Conservation (phyloP, 2,113 vertebrate genomes). For the Periophthalmodon schlosseri region DNA sequence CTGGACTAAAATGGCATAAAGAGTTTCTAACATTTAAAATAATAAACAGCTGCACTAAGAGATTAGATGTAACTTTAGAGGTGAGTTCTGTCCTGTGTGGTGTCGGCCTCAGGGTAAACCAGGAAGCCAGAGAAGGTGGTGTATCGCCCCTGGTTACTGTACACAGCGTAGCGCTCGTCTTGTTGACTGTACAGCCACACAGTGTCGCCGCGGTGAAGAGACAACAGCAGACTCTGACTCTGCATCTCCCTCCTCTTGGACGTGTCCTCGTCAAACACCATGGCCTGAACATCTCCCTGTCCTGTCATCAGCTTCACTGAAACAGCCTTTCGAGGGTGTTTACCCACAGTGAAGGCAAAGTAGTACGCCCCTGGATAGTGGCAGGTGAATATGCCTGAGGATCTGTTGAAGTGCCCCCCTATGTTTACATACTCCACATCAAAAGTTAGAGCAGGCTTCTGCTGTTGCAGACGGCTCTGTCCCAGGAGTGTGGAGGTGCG, state of each 20-base stretch:
- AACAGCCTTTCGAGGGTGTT: slow-evolving; percentile 76
- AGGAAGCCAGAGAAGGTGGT: slow-evolving; percentile 82
- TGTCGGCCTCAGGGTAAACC: slow-evolving; percentile 69
- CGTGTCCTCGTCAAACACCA: slow-evolving; percentile 81
- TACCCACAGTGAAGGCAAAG: slow-evolving; percentile 81
- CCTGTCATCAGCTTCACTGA: slow-evolving; percentile 82
- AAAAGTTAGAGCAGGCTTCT: slow-evolving; percentile 72
- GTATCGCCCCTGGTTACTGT: slow-evolving; percentile 83
- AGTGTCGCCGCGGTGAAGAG: slow-evolving; percentile 62
- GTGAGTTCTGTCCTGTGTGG: slow-evolving; percentile 51
- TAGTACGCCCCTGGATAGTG: slow-evolving; percentile 74
- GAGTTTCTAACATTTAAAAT: neutral
- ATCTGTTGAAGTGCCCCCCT: slow-evolving; percentile 78
- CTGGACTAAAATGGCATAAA: slow-evolving; percentile 44
- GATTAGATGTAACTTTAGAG: slow-evolving; percentile 29
- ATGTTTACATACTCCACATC: slow-evolving; percentile 82
- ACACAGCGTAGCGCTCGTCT: slow-evolving; percentile 77
- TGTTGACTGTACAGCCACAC: slow-evolving; percentile 83
- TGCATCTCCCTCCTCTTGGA: slow-evolving; percentile 79
- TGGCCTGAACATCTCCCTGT: slow-evolving; percentile 75
- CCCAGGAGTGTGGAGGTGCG: slow-evolving; percentile 73
- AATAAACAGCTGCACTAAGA: slow-evolving; percentile 10
- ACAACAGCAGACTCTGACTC: slow-evolving; percentile 79
- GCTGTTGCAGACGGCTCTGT: slow-evolving; percentile 45
- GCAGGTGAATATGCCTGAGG: slow-evolving; percentile 77